Base-by-base conservation (phyloP, 2,888 invertebrate genomes). In the Archips xylosteana region DNA sequence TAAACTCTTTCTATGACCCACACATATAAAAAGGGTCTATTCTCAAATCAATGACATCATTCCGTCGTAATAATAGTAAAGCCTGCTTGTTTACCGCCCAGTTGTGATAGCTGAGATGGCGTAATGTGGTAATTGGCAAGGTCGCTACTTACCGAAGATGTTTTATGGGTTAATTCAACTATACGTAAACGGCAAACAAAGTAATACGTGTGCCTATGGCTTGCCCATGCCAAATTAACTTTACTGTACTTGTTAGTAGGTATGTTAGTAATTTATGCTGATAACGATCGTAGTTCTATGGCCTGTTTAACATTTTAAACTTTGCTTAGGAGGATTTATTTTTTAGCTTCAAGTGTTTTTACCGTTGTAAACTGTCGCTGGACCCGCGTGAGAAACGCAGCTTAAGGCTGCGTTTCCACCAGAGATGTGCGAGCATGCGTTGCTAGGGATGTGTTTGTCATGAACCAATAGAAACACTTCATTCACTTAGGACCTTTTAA, bases 41-140 rank as follows among this genome's bases (percentile, higher is more conserved):
- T 67, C 61, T 66, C 15, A 66, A 71, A 54, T 60, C 73, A 47
- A 63, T 74, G 74, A 74, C 70, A 65, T 74, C 69, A 74, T 45
- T 60, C 63, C 49, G 15, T 51, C 57, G 42, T 23, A 67, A 57
- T 66, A 66, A 34, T 66, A 66, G 67, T 63, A 39, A 65, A 65
- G 45, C 12, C 4, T 57, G 73, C 54, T 71, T 71, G 67, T 73
- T 64, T 51, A 64, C 57, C 54, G 66, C 9, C 73, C 69, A 51
- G 51, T 39, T 68, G 72, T 72, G 32, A 67, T 67, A 63, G 42
- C 68, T 57, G 32, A 57, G 63, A 61, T 61, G 69, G 65, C 74
- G 69, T 60, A 74, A 70, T 65, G 70, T 65, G 65, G 42, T 74
- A 68, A 72, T 72, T 60, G 51, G 2, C 74, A 74, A 74, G 74